These are phyloP conservation scores for Parnassius orleans DNA, from an alignment of 2,888 invertebrate genomes.

Conservation along the genomic window DNA sequence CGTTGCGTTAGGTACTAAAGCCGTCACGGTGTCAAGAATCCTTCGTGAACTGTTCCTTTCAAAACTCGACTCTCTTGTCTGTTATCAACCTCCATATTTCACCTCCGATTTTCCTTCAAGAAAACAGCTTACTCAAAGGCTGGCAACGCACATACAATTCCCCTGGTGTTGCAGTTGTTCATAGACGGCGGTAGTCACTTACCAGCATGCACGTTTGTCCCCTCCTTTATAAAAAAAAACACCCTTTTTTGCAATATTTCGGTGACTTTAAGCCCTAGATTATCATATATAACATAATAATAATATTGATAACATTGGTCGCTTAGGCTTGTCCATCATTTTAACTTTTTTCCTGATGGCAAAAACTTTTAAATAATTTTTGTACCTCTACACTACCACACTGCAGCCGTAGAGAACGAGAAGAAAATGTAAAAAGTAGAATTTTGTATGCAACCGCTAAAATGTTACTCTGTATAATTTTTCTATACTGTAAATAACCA, in stretches of 20 bases:
- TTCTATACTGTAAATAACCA: too few relatives aligned
- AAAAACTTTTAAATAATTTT: conserved; percentile 80
- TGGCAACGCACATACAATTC: too few relatives aligned
- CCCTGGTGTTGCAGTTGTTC: too few relatives aligned
- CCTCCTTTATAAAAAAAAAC: too few relatives aligned
- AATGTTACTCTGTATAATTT: too few relatives aligned
- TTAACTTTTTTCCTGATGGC: conserved; percentile 82
- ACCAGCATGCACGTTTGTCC: too few relatives aligned
- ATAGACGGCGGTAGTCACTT: too few relatives aligned
- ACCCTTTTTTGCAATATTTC: conserved; percentile 92
- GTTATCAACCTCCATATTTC: conserved; percentile 96
- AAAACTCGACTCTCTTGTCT: conserved; percentile 88
- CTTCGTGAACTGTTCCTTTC: conserved; percentile 92
- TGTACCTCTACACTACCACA: conserved; percentile 79
- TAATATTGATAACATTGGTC: conserved; percentile 87
- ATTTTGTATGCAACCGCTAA: too few relatives aligned
- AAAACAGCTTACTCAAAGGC: too few relatives aligned
- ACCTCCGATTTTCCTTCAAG: conserved; percentile 80
- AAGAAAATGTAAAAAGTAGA: conserved; percentile 69
- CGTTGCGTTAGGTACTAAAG: too few relatives aligned
- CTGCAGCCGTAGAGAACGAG: conserved; percentile 80
- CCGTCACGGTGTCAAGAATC: conserved; percentile 54
- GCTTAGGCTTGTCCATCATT: conserved; percentile 95
- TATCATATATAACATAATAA: conserved; percentile 86
- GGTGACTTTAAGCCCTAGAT: conserved; percentile 94